Evolutionary conservation across 2,888 invertebrate genomes (phyloP).

Genomic region (Anthophora plumipes): DNA sequence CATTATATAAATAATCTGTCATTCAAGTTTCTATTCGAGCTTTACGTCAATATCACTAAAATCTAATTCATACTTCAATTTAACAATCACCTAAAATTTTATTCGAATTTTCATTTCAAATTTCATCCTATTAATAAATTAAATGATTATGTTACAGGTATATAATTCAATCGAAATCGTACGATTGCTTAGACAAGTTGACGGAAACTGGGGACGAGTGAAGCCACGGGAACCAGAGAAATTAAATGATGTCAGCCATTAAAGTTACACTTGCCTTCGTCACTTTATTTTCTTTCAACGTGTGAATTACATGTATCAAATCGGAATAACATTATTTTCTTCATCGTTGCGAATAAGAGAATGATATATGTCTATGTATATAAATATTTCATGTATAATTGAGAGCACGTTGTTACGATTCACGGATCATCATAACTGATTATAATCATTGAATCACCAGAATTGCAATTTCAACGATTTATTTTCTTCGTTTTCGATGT

Average conservation of each 20-base stretch:
- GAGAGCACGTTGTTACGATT: constrained; percentile 34
- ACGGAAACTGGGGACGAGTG: constrained; percentile 76
- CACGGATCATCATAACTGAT: not conserved
- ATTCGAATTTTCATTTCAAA: not conserved
- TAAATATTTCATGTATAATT: constrained; percentile 21
- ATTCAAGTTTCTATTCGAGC: not conserved
- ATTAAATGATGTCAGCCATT: constrained; percentile 28
- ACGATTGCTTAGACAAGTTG: constrained; percentile 78
- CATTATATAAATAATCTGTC: constrained; percentile 2
- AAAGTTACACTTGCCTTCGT: constrained; percentile 17
- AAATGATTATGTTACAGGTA: constrained; percentile 73
- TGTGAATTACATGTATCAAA: not conserved
- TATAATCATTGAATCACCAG: not conserved
- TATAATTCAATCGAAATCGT: constrained; percentile 78
- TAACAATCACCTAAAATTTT: not conserved
- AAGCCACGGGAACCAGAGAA: constrained; percentile 21
- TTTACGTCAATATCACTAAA: not conserved
- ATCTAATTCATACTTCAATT: not conserved
- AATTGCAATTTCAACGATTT: not conserved
- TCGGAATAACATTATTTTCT: constrained; percentile 15
- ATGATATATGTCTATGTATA: constrained; percentile 4
- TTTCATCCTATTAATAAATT: not conserved
- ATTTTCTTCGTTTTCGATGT: not conserved
- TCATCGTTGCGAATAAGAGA: not conserved
- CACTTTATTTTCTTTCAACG: not conserved